Base-by-base conservation (phyloP, 1,140 invertebrate species). In the Drosophila sp. region DNA sequence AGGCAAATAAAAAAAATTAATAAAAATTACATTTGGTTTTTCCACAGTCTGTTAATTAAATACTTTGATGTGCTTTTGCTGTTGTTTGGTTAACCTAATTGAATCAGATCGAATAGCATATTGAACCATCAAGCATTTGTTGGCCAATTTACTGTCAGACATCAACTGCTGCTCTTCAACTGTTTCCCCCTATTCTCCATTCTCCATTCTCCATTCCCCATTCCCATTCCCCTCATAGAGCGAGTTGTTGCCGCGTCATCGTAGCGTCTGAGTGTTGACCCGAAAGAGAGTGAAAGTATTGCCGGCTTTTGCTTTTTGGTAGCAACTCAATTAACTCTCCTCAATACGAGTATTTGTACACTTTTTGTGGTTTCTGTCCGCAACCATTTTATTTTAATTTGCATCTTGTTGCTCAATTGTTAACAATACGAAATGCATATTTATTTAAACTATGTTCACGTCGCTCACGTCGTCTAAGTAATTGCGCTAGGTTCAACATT, bases 401-500 rank as follows among this genome's bases (percentile, higher is more conserved):
- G 65, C 71, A 74, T n/a, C n/a, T n/a, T 77, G 48, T 73, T 77
- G 64, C 75, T 59, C 71, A 77, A 74, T 64, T 46, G 46, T 54
- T 69, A 62, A 74, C 58, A 74, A 56, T 51, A 53, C 32, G 41
- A 62, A 43, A 62, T 50, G 48, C 59, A 54, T 70, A 40, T 67
- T 45, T 53, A 50, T 72, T 66, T 58, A 36, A 51, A 13, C 32
- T 34, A 53, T 8, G 53, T 46, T 67, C 62, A 41, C 7, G 18
- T 14, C 53, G 46, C 54, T 67, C 62, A 41, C 7, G 18, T 14
- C 53, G 46, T 38, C 50, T 45, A 63, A 53, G 58, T 78, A 82
- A 82, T 86, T 86, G 82, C 43, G 78, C 82, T 86, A 87, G 82
- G 82, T 86, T 86, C 71, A 67, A 54, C 25, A 11, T 41, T 13